phyloP scores from a whole-genome alignment of 2,888 invertebrate genomes.

The Eulithis prunata region DNA sequence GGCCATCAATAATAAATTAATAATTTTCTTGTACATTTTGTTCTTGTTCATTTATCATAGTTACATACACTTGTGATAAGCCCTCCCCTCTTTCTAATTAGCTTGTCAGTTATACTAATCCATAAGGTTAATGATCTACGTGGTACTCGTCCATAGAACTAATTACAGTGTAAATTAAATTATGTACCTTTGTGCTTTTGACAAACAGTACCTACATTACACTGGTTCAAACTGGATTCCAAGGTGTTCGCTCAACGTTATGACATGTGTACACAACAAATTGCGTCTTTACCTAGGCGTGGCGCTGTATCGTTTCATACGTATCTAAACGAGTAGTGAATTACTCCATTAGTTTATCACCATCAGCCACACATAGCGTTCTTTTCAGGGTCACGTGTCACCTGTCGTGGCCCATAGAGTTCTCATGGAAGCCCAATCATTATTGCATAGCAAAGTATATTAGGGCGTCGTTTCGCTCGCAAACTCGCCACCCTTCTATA shows the following conservation, averaged over 20 bases:
- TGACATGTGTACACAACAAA: background rate
- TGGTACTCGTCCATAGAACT: background rate
- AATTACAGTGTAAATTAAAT: slow-evolving; percentile 9
- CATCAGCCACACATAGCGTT: background rate
- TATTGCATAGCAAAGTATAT: no score
- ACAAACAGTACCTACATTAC: slow-evolving; percentile 13
- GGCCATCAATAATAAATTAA: no score
- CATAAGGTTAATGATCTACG: slow-evolving; percentile 17
- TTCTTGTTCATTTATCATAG: background rate
- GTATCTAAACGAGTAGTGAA: background rate
- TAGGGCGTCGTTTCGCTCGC: no score
- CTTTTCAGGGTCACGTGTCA: background rate
- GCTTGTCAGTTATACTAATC: slow-evolving; percentile 10
- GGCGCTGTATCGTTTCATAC: background rate
- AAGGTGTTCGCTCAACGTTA: slow-evolving; percentile 5
- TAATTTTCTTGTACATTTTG: no score
- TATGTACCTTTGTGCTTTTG: slow-evolving; percentile 14
- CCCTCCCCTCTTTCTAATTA: slow-evolving; percentile 6
- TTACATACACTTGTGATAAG: background rate
- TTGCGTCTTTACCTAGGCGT: background rate
- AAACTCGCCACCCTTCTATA: no score
- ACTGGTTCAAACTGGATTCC: slow-evolving; percentile 15
- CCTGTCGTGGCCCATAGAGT: background rate
- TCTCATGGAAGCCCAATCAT: background rate
- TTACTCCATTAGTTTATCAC: background rate